A percentile compares a stretch with the other conserved stretches of the same genome.
These are phyloP conservation scores for Montipora sp. DNA, from an alignment of 64 coral and sea anemone genomes.

Conservation along the genomic window DNA sequence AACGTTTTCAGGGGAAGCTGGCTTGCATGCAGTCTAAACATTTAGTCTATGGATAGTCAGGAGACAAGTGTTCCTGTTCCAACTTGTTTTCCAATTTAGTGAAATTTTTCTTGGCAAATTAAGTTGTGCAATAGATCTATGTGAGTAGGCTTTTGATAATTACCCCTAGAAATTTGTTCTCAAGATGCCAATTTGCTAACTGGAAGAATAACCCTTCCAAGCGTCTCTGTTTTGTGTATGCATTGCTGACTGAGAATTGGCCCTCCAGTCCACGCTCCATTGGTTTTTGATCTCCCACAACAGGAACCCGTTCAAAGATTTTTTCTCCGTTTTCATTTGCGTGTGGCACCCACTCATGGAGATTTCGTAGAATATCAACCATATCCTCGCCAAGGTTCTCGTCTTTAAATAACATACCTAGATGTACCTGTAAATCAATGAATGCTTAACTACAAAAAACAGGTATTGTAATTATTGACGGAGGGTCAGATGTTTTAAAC, in stretches of 20 bases:
- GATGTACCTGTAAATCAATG: constrained; percentile 51
- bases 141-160: background rate
- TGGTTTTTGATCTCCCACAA: constrained; percentile 59
- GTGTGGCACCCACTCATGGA: constrained; percentile 36
- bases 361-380: constrained; percentile 51
- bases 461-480: background rate
- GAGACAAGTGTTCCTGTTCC: too few species aligned
- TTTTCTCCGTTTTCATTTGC: constrained; percentile 20
- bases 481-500: background rate
- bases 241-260: constrained; percentile 58
- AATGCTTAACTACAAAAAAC: background rate
- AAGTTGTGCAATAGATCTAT: background rate
- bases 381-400: constrained; percentile 70
- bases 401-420: constrained; percentile 70
- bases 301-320: constrained; percentile 38
- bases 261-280: constrained; percentile 45
- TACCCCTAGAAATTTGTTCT: constrained; percentile 69
- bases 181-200: constrained; percentile 64
- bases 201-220: constrained; percentile 63
- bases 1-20: background rate
- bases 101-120: too few species aligned
- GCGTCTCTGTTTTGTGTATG: constrained; percentile 38
- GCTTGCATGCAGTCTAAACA: too few species aligned
- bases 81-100: too few species aligned
- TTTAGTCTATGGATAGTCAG: too few species aligned